A percentile compares a stretch with the other conserved stretches of the same genome.
Evolutionary conservation across 2,888 invertebrate genomes (phyloP).

Genomic region (Plagiodera versicolora): DNA sequence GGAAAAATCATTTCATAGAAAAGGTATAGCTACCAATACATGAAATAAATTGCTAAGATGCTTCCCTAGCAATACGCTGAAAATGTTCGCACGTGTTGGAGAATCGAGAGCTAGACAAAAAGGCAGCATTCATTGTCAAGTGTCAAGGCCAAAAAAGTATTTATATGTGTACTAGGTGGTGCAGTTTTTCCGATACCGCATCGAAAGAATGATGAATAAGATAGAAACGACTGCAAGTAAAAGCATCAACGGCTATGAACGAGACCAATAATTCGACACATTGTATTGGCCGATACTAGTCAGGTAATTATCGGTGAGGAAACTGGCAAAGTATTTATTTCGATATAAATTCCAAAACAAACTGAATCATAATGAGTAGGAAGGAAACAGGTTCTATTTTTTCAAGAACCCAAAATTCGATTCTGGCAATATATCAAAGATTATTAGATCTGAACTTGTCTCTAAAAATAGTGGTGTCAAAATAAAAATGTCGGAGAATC

Average conservation of each 20-base stretch:
- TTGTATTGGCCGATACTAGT: too few relatives aligned
- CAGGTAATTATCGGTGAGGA: neutral
- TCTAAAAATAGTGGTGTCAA: slow-evolving; percentile 34
- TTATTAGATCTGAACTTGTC: slow-evolving; percentile 34
- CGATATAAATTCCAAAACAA: too few relatives aligned
- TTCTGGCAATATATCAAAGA: slow-evolving; percentile 38
- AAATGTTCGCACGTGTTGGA: neutral
- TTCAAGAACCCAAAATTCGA: slow-evolving; percentile 16
- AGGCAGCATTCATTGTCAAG: neutral
- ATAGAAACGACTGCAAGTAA: too few relatives aligned
- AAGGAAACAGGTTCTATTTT: slow-evolving; percentile 16
- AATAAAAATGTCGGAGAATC: slow-evolving; percentile 26
- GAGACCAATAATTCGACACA: too few relatives aligned
- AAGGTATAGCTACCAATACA: too few relatives aligned
- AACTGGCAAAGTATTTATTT: neutral
- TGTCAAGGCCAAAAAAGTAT: neutral
- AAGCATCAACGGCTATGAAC: too few relatives aligned
- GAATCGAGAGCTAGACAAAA: neutral
- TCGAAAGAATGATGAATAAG: too few relatives aligned
- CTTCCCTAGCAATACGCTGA: neutral
- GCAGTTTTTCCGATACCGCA: too few relatives aligned
- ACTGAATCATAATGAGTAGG: too few relatives aligned
- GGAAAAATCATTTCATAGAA: neutral
- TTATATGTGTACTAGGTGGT: too few relatives aligned
- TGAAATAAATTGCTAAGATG: too few relatives aligned